These are phyloP conservation scores for Wasmannia auropunctata DNA, from an alignment of 1,140 invertebrate species.

Conservation along the genomic window DNA sequence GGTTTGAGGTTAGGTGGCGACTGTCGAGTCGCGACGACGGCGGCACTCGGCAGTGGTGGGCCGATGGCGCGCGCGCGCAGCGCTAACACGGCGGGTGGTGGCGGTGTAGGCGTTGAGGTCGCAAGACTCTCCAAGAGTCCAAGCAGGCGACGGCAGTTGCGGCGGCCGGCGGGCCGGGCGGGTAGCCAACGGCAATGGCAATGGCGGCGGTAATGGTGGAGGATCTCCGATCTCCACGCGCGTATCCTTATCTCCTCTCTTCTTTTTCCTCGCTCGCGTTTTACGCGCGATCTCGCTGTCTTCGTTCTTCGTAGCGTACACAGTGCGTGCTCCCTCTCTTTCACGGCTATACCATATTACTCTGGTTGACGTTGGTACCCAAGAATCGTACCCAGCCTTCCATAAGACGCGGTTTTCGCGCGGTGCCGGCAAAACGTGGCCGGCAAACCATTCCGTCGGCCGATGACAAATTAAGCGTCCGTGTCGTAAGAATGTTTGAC, in stretches of 20 bases:
- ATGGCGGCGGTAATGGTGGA: background rate
- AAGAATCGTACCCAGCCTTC: slow-evolving; percentile 16
- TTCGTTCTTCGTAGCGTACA: background rate
- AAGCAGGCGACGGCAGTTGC: too few species aligned
- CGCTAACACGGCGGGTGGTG: too few species aligned
- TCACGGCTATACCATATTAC: slow-evolving; percentile 23
- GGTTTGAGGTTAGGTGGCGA: slow-evolving; percentile 74
- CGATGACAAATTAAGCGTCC: background rate
- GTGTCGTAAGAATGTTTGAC: background rate
- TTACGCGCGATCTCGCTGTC: background rate
- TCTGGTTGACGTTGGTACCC: background rate
- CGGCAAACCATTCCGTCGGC: slow-evolving; percentile 46
- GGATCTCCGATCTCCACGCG: too few species aligned
- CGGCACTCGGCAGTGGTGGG: too few species aligned
- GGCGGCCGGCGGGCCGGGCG: too few species aligned
- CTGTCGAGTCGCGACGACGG: background rate
- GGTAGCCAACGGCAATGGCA: background rate
- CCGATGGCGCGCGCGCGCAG: too few species aligned
- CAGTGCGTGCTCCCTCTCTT: background rate
- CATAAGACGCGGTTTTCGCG: slow-evolving; percentile 38
- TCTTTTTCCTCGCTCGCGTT: background rate
- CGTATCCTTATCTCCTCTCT: background rate
- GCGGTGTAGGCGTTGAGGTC: too few species aligned
- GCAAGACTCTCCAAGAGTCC: too few species aligned
- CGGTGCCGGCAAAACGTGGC: slow-evolving; percentile 64